Conservation (phyloP, 2,113 vertebrate genomes). For the Recurvirostra avosetta region DNA sequence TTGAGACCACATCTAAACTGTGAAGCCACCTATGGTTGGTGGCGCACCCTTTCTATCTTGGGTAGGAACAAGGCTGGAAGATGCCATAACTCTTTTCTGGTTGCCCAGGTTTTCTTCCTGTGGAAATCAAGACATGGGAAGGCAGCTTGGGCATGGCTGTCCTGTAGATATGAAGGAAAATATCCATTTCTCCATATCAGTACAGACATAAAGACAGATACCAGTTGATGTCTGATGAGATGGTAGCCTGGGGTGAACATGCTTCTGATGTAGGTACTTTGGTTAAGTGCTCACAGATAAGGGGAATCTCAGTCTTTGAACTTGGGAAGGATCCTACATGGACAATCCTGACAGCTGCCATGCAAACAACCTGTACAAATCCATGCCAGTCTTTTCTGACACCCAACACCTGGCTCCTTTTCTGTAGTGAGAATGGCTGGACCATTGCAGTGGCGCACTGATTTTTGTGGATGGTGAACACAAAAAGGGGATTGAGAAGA, state of each 20-base stretch:
- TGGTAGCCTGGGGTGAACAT: neutral
- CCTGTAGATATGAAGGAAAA: neutral
- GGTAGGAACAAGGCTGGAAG: neutral
- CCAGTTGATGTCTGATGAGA: neutral
- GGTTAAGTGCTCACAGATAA: neutral
- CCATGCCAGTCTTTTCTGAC: constrained; percentile 23
- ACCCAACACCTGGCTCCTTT: constrained; percentile 46
- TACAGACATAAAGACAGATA: neutral
- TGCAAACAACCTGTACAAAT: neutral
- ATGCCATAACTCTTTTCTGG: neutral
- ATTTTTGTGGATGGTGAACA: constrained; percentile 57
- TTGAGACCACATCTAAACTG: neutral
- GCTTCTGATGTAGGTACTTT: neutral
- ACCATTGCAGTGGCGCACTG: neutral
- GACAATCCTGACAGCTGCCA: neutral
- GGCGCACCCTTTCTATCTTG: accelerated
- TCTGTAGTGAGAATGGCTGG: constrained; percentile 59
- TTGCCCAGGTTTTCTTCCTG: neutral
- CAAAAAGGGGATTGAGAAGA: constrained; percentile 36
- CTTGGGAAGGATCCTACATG: neutral
- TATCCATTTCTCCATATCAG: neutral
- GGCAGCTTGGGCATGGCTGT: neutral
- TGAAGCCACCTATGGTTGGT: neutral
- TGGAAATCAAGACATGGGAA: neutral
- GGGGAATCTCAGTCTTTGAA: neutral